Evolutionary conservation across 2,113 vertebrate species (phyloP).

Genomic region (Takifugu flavidus): DNA sequence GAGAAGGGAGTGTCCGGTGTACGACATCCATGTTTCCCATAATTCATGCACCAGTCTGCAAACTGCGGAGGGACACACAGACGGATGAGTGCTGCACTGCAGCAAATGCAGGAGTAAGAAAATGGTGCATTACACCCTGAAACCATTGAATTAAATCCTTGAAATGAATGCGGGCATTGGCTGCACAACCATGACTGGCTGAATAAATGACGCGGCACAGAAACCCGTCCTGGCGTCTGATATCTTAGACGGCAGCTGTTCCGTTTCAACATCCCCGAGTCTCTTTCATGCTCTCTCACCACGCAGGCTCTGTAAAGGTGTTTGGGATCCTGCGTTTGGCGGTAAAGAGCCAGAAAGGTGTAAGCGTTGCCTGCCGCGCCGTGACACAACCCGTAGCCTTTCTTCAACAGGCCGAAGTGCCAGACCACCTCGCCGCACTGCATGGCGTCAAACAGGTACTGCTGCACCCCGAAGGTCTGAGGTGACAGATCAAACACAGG

Average conservation of each 20-base stretch:
- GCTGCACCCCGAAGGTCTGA: conserved; percentile 83
- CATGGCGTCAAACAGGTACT: conserved; percentile 82
- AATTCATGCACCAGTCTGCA: conserved; percentile 97
- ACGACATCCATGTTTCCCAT: conserved; percentile 90
- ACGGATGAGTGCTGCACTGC: neutral
- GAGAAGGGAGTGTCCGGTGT: conserved; percentile 94
- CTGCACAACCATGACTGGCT: no score
- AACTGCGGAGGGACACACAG: conserved; percentile 74
- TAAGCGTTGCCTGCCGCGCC: conserved; percentile 93
- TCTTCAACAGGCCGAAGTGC: conserved; percentile 86
- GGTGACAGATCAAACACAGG: neutral
- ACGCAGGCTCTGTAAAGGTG: conserved; percentile 93
- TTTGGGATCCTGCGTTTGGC: conserved; percentile 82
- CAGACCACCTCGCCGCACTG: conserved; percentile 90
- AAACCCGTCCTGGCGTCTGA: conserved; percentile 10
- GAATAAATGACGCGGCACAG: no score
- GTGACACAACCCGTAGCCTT: conserved; percentile 94
- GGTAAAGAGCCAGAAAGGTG: conserved; percentile 85
- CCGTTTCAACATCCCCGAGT: neutral
- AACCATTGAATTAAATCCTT: no score
- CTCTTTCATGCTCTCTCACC: conserved; percentile 69
- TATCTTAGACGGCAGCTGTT: neutral
- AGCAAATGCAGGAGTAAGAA: no score
- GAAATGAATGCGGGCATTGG: no score
- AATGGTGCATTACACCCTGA: no score